Conservation (phyloP, 2,113 vertebrate genomes). For the Hippocampus abdominalis region DNA sequence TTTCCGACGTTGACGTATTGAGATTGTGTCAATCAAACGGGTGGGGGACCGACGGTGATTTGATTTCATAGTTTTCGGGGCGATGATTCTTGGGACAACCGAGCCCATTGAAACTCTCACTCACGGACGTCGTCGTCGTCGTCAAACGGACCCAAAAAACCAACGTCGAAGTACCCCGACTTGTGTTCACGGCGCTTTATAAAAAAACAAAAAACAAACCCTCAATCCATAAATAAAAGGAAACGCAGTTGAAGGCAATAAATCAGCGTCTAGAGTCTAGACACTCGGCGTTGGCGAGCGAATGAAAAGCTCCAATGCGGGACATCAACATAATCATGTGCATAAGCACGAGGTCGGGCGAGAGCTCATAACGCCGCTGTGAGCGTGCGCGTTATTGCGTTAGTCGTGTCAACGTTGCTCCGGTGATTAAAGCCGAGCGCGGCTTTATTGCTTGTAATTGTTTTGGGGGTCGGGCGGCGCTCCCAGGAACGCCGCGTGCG, state of each 20-base stretch:
- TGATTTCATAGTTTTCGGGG: too few relatives aligned
- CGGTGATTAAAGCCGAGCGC: constrained; percentile 6
- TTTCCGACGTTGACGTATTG: too few relatives aligned
- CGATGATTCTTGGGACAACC: too few relatives aligned
- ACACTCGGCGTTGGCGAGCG: neutral
- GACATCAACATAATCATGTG: constrained; percentile 9
- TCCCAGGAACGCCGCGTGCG: constrained; percentile 4
- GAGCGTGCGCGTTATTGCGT: constrained; percentile 7
- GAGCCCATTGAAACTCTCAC: too few relatives aligned
- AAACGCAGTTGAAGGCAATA: neutral
- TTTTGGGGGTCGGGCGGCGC: constrained; percentile 11
- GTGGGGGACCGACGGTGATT: too few relatives aligned
- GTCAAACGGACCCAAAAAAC: too few relatives aligned
- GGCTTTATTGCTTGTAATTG: constrained; percentile 13
- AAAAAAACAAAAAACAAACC: neutral
- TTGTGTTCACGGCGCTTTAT: neutral
- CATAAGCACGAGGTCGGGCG: constrained; percentile 1
- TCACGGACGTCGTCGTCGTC: too few relatives aligned
- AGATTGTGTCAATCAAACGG: too few relatives aligned
- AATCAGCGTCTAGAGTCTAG: neutral
- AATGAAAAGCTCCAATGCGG: constrained; percentile 10
- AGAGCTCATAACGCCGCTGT: constrained; percentile 1
- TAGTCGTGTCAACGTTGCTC: constrained; percentile 11
- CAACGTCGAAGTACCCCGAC: too few relatives aligned
- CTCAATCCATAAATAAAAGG: too few relatives aligned